Evolutionary conservation across 2,888 invertebrate genomes (phyloP).

Genomic region (Diloba caeruleocephala): DNA sequence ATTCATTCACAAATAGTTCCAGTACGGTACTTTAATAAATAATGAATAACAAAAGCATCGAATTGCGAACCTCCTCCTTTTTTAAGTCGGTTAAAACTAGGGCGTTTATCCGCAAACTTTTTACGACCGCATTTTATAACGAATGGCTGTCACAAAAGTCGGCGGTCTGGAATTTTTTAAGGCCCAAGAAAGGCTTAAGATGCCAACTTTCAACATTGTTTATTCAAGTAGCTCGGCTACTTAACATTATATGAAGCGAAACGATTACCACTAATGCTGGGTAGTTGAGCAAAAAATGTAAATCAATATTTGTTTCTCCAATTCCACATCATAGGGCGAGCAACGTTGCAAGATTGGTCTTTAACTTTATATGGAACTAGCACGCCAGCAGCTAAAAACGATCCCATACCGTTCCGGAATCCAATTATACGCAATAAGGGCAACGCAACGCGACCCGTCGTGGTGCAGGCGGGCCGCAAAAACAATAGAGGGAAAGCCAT

Average conservation of each 20-base stretch:
- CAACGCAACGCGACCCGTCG: constrained; percentile 82
- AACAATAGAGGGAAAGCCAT: constrained; percentile 78
- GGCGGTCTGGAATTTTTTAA: constrained; percentile 38
- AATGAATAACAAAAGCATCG: constrained; percentile 39
- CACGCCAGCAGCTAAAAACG: constrained; percentile 90
- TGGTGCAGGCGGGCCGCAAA: constrained; percentile 80
- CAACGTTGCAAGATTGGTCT: constrained; percentile 97
- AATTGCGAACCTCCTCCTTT: too few relatives aligned
- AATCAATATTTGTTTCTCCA: constrained; percentile 53
- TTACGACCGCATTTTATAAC: constrained; percentile 44
- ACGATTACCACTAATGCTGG: constrained; percentile 21
- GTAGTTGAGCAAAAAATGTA: constrained; percentile 24
- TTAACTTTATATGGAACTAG: constrained; percentile 97
- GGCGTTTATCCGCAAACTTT: constrained; percentile 47
- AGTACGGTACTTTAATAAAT: constrained; percentile 26
- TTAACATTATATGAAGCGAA: constrained; percentile 35
- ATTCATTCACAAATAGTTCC: too few relatives aligned
- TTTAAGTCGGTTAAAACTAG: too few relatives aligned
- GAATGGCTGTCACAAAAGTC: constrained; percentile 49
- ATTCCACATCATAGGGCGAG: constrained; percentile 91
- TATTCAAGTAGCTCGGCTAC: constrained; percentile 36
- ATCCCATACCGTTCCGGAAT: constrained; percentile 88
- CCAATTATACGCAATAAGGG: constrained; percentile 80
- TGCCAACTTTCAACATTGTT: constrained; percentile 39
- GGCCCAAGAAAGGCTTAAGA: constrained; percentile 35